Evolutionary conservation across 2,797 vertebrate species (phyloP).

Genomic region (Hipposideros larvatus): DNA sequence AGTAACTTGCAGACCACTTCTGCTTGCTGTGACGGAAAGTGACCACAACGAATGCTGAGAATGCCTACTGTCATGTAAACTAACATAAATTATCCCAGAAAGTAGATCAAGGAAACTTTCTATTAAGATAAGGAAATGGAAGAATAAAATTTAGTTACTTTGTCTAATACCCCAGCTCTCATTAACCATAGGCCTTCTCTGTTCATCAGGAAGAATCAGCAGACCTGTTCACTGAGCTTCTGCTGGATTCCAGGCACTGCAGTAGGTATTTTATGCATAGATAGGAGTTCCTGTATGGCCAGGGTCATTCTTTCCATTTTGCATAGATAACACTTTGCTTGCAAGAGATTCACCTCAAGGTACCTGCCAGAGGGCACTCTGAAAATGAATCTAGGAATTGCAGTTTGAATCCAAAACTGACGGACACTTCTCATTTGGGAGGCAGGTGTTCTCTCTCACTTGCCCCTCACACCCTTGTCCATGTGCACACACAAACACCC

Average conservation of each 20-base stretch:
- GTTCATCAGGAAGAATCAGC: background rate
- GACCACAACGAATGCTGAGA: background rate
- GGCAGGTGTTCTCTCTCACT: background rate
- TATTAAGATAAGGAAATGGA: background rate
- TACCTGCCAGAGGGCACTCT: background rate
- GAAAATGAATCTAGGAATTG: background rate
- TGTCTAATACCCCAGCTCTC: background rate
- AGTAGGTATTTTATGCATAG: background rate
- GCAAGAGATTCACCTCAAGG: background rate
- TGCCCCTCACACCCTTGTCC: background rate
- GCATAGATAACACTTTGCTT: background rate
- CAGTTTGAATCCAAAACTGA: background rate
- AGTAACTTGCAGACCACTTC: background rate
- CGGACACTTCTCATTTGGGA: background rate
- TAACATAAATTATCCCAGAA: background rate
- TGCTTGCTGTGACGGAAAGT: background rate
- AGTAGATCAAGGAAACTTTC: background rate
- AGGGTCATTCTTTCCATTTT: background rate
- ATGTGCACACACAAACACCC: no score
- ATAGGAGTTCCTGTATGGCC: background rate
- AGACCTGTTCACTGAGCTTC: background rate
- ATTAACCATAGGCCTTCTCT: background rate
- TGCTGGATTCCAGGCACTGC: background rate
- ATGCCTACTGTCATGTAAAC: background rate
- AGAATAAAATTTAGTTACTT: background rate